phyloP scores from a whole-genome alignment of 64 coral and sea anemone genomes.

The Montipora sp. region DNA sequence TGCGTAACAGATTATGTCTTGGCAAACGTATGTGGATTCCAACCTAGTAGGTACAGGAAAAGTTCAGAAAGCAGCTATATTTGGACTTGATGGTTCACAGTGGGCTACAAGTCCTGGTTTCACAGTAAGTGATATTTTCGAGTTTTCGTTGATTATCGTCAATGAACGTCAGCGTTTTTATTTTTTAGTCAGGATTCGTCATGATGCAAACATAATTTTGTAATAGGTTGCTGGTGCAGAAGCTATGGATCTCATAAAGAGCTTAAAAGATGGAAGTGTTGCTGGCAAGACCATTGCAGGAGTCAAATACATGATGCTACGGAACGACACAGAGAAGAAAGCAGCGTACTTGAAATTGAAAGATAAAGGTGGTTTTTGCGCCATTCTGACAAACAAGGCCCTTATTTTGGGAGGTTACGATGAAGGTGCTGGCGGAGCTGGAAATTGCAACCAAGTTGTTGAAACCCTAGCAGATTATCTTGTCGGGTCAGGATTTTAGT shows the following conservation, averaged over 20 bases:
- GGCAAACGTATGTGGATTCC: slow-evolving; percentile 70
- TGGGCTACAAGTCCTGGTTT: slow-evolving; percentile 66
- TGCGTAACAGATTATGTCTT: slow-evolving; percentile 30
- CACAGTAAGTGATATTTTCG: slow-evolving; percentile 12
- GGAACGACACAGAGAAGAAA: slow-evolving; percentile 81
- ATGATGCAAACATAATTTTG: neutral
- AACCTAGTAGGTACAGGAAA: slow-evolving; percentile 64
- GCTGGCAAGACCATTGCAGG: slow-evolving; percentile 70
- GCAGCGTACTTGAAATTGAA: slow-evolving; percentile 88
- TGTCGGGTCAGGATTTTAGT: slow-evolving; percentile 66
- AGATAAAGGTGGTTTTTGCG: slow-evolving; percentile 87
- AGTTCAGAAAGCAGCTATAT: slow-evolving; percentile 67
- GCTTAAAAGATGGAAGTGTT: slow-evolving; percentile 88
- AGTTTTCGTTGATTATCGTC: neutral
- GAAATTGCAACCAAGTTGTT: slow-evolving; percentile 87
- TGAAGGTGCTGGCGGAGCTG: slow-evolving; percentile 81
- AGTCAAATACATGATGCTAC: slow-evolving; percentile 92
- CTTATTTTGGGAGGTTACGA: slow-evolving; percentile 85
- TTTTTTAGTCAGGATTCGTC: neutral
- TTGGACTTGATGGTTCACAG: slow-evolving; percentile 55
- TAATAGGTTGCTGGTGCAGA: slow-evolving; percentile 69
- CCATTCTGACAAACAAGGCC: slow-evolving; percentile 77
- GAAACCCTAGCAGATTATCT: slow-evolving; percentile 80
- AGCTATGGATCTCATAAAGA: slow-evolving; percentile 85
- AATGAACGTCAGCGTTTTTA: neutral